Evolutionary conservation across 1,140 invertebrate genomes (phyloP).

Genomic region (Antheraea mylitta): DNA sequence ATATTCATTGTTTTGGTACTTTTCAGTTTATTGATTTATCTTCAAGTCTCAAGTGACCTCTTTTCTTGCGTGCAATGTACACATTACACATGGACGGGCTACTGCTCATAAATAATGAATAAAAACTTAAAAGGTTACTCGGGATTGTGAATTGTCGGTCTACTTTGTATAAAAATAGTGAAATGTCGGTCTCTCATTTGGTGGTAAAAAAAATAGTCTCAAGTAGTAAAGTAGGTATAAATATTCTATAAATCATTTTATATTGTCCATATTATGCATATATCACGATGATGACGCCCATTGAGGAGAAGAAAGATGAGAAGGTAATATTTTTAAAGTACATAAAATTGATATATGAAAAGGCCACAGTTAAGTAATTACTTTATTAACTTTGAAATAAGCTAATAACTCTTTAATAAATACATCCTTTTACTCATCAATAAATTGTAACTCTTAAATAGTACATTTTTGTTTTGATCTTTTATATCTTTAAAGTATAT

Average conservation of each 20-base stretch:
- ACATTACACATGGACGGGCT: not conserved
- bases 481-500: too few species aligned
- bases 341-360: not conserved
- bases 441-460: too few species aligned
- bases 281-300: constrained; percentile 72
- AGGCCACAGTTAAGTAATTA: too few species aligned
- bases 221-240: constrained; percentile 16
- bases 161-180: not conserved
- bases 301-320: constrained; percentile 75
- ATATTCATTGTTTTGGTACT: constrained; percentile 63
- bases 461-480: too few species aligned
- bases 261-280: constrained; percentile 61
- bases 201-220: not conserved
- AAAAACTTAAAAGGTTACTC: constrained; percentile 29
- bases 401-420: too few species aligned
- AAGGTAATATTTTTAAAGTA: constrained; percentile 40
- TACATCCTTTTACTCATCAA: too few species aligned
- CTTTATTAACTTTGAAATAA: too few species aligned
- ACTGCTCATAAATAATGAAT: constrained; percentile 67
- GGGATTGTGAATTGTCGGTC: not conserved
- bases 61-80: constrained; percentile 64
- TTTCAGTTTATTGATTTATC: constrained; percentile 74
- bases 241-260: constrained; percentile 22
- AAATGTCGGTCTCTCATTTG: not conserved
- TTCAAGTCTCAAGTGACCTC: constrained; percentile 64